phyloP scores from a whole-genome alignment of 2,113 vertebrate species.

The Neolamprologus brichardi region DNA sequence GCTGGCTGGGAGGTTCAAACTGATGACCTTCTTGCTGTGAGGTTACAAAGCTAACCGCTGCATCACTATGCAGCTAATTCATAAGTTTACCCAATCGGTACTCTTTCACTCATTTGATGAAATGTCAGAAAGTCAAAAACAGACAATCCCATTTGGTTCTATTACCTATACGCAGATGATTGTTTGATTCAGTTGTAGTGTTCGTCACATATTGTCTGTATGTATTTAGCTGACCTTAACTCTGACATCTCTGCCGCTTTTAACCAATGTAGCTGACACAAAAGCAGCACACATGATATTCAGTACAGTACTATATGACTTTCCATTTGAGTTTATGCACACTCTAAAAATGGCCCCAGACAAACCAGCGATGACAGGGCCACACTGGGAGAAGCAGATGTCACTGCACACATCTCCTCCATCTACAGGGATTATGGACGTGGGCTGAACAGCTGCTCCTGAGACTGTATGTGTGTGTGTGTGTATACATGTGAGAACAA shows the following conservation, averaged over 20 bases:
- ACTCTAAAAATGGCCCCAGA: neutral
- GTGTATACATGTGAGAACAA: neutral
- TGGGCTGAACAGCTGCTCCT: slow-evolving; percentile 38
- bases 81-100: neutral
- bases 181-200: neutral
- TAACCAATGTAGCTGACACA: neutral
- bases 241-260: neutral
- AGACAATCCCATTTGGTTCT: neutral
- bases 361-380: slow-evolving; percentile 12
- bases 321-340: neutral
- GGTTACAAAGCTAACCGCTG: neutral
- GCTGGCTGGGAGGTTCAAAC: neutral
- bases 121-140: neutral
- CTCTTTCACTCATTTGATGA: neutral
- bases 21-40: neutral
- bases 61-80: neutral
- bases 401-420: slow-evolving; percentile 23
- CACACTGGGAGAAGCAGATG: slow-evolving; percentile 43
- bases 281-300: neutral
- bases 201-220: neutral
- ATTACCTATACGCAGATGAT: neutral
- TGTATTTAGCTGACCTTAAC: neutral
- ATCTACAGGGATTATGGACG: slow-evolving; percentile 50
- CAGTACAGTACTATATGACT: neutral
- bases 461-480: neutral